Base-by-base conservation (phyloP, 2,888 invertebrate genomes). In the Melangyna quadrimaculata region DNA sequence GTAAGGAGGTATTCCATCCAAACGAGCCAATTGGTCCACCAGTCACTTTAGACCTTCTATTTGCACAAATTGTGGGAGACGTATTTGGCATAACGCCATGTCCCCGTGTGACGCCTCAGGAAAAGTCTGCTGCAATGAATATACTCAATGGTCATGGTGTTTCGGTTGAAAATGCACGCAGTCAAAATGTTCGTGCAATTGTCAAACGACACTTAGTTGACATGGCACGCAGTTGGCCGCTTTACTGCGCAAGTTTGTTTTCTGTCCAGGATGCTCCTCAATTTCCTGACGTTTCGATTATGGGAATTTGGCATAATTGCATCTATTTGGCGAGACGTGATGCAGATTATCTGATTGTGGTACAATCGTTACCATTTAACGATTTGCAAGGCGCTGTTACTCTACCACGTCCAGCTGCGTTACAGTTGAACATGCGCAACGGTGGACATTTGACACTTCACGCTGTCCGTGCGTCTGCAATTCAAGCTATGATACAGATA, bases 1-100 rank as follows among this genome's bases (percentile, higher is more conserved):
- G 98, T 89, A 98, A 98, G 92, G 98, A 98, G 93, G 96, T 98
- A 22, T 99, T 99, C 91, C 95, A 96, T 12, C 99, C 99, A 0
- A 94, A 95, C 14, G 99, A 99, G 79, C 87, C 91, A 0, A 90
- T 92, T 22, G 92, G 91, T 88, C 93, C 78, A 43, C 94, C 94
- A 8, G 93, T 93, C 71, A 92, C 94, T 40, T 89, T 94, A 29
- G 94, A 94, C 88, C 90, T 94, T 78, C 91, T 94, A 10, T 94
- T 94, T 87, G 93, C 93, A 55, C 94, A 94, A 91, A 94, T 94
- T 61, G 94, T 94, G 1, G 93, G 93, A 88, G 95, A 96, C 89
- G 94, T 95, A 45, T 95, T 94, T 87, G 95, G 95, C 0, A 91
- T 93, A 0, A 93, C 94, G 0, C 93, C 95, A 0, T 95, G 95